A percentile compares a stretch with the other conserved stretches of the same genome.
These are phyloP conservation scores for Simalia tracyae DNA, from an alignment of 2,797 vertebrate species.

Conservation along the genomic window DNA sequence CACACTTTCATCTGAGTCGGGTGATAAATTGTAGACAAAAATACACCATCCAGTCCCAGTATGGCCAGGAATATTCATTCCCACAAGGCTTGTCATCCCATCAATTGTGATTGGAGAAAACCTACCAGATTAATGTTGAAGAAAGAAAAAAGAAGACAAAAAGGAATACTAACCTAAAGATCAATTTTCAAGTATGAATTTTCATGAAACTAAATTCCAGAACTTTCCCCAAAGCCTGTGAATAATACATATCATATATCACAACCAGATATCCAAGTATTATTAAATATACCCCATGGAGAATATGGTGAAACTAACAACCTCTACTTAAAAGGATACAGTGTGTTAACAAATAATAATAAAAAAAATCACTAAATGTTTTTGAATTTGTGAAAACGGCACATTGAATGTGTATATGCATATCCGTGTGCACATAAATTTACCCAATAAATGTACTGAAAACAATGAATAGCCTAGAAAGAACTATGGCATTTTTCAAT, in stretches of 20 bases:
- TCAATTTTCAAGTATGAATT: conserved; percentile 66
- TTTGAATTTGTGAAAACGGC: background rate
- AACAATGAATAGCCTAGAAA: background rate
- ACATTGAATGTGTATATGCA: background rate
- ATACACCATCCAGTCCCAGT: conserved; percentile 99
- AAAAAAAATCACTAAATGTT: background rate
- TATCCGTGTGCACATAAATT: background rate
- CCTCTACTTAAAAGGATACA: background rate
- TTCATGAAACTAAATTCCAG: background rate
- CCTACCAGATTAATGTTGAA: conserved; percentile 77
- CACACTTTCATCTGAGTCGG: conserved; percentile 98
- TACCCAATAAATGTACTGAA: fast-evolving
- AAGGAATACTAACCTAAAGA: conserved; percentile 76
- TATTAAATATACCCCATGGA: conserved; percentile 15
- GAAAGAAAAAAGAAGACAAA: conserved; percentile 49
- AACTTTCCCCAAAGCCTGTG: background rate
- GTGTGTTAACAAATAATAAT: background rate
- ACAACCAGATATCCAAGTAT: background rate
- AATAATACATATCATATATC: background rate
- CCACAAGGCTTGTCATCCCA: conserved; percentile 99
- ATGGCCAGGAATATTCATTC: conserved; percentile 99
- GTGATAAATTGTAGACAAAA: conserved; percentile 99
- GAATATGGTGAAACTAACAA: background rate
- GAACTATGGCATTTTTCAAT: background rate
- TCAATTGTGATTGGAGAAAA: conserved; percentile 99